phyloP scores from a whole-genome alignment of 2,113 vertebrate genomes.

The Campylorhamphus procurvoides region DNA sequence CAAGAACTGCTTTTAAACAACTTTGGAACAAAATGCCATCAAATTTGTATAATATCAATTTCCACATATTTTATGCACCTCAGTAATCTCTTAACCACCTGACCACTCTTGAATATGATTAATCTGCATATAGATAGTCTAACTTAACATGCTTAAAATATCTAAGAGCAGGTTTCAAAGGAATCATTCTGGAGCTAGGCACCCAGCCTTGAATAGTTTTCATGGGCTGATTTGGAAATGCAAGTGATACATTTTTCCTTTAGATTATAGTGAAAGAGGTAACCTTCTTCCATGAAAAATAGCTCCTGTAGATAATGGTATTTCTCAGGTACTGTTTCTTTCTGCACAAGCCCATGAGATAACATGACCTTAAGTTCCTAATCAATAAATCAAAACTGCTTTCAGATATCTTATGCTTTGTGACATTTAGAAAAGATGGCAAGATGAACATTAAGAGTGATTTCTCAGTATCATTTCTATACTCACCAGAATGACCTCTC shows the following conservation, averaged over 20 bases:
- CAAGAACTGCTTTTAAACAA: neutral
- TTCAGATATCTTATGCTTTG: neutral
- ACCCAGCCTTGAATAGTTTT: neutral
- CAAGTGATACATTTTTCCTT: neutral
- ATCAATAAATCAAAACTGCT: slow-evolving; percentile 48
- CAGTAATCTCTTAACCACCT: neutral
- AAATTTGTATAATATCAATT: neutral
- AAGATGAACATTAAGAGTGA: neutral
- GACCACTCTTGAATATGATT: neutral
- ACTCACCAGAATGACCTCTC: neutral
- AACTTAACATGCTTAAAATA: neutral
- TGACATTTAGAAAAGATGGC: neutral
- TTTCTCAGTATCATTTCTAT: neutral
- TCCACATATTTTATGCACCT: neutral
- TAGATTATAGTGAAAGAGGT: neutral
- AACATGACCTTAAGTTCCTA: slow-evolving; percentile 10
- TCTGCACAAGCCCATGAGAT: neutral
- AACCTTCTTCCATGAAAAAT: neutral
- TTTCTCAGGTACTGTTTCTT: neutral
- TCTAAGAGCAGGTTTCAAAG: neutral
- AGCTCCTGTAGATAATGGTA: neutral
- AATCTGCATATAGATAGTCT: neutral
- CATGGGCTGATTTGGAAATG: neutral
- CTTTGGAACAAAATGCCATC: neutral
- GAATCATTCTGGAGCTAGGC: neutral